These are phyloP conservation scores for Synodontis membranacea DNA, from an alignment of 2,113 vertebrate genomes.

Conservation along the genomic window DNA sequence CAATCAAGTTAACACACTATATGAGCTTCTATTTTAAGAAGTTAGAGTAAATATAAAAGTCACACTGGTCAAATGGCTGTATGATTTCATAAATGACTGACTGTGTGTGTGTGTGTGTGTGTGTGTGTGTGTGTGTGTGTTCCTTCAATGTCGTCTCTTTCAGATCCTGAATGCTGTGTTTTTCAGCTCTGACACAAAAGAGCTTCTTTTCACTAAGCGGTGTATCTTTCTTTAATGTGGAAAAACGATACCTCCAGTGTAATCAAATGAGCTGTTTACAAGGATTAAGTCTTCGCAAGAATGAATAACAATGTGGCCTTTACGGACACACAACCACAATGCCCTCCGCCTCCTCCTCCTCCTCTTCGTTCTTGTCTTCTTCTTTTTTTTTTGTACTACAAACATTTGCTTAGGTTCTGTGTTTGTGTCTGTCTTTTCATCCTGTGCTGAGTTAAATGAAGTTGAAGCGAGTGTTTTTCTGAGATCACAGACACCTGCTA, in stretches of 20 bases:
- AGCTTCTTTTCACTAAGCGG: constrained; percentile 21
- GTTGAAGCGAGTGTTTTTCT: neutral
- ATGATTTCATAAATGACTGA: neutral
- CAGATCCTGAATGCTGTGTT: constrained; percentile 27
- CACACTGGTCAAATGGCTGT: neutral
- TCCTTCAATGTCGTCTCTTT: constrained; percentile 3
- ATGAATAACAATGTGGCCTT: constrained; percentile 26
- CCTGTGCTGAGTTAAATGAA: neutral
- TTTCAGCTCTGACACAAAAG: constrained; percentile 35
- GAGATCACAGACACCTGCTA: constrained; percentile 12
- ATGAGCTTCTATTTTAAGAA: too few species aligned
- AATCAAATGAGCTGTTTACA: constrained; percentile 46
- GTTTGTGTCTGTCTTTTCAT: constrained; percentile 33
- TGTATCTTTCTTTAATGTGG: constrained; percentile 38
- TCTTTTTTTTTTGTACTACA: neutral
- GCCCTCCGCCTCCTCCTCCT: constrained; percentile 12
- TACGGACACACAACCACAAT: constrained; percentile 13
- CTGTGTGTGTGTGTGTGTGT: neutral
- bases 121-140: neutral
- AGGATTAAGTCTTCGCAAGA: constrained; percentile 33
- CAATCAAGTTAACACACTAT: too few species aligned
- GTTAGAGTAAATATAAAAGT: neutral
- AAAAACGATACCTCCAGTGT: constrained; percentile 36
- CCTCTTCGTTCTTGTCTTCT: neutral
- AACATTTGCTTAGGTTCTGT: constrained; percentile 35